These are phyloP conservation scores for Melanotaenia duboulayi DNA, from an alignment of 2,113 vertebrate genomes.

Conservation along the genomic window DNA sequence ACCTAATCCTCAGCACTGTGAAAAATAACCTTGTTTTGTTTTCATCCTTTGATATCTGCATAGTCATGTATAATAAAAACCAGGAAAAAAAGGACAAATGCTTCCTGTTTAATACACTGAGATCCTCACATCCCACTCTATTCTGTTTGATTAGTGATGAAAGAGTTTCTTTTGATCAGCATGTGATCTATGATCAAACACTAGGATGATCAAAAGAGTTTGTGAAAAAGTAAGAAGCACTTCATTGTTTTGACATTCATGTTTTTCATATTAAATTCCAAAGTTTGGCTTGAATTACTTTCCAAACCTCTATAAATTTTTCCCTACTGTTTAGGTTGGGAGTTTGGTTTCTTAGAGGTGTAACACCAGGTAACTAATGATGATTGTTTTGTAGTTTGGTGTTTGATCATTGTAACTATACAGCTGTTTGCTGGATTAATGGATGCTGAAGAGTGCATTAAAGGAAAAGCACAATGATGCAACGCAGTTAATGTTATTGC, in stretches of 20 bases:
- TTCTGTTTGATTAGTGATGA: conserved; percentile 66
- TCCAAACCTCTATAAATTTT: background rate
- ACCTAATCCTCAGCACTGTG: background rate
- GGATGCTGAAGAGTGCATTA: too few relatives aligned
- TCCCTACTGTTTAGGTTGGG: background rate
- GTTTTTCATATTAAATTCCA: conserved; percentile 25
- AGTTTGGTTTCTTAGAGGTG: background rate
- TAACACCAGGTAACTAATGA: background rate
- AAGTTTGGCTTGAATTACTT: conserved; percentile 2
- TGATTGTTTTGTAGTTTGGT: background rate
- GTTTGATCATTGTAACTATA: background rate
- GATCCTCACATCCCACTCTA: conserved; percentile 37
- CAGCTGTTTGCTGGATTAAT: too few relatives aligned
- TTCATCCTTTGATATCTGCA: background rate
- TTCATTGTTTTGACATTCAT: background rate
- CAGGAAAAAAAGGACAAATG: conserved; percentile 1
- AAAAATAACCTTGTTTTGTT: background rate
- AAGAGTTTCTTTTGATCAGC: conserved; percentile 55
- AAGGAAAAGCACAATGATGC: too few relatives aligned
- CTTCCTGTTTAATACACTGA: conserved; percentile 35
- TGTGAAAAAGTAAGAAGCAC: conserved; percentile 2
- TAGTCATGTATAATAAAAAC: background rate
- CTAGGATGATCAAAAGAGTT: conserved; percentile 57
- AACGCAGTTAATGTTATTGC: too few relatives aligned
- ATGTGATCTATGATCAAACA: conserved; percentile 60